Evolutionary conservation across 2,113 vertebrate genomes (phyloP).

Genomic region (Polypterus senegalus): DNA sequence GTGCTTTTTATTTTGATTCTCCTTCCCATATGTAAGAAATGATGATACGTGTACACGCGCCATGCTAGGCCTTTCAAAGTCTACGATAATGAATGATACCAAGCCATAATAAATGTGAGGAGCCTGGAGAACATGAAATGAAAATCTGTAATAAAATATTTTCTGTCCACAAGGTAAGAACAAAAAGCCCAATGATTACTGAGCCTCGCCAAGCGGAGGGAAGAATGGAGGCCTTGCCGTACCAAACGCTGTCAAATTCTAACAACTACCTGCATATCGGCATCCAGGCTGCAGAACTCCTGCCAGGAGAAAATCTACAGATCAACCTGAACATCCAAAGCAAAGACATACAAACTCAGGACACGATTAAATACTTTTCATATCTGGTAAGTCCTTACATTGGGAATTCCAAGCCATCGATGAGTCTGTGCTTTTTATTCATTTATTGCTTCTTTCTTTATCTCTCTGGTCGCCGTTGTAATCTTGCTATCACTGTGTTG

Average conservation of each 20-base stretch:
- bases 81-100: too few relatives aligned
- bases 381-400: slow-evolving; percentile 41
- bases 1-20: too few relatives aligned
- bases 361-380: slow-evolving; percentile 35
- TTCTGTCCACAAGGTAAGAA: slow-evolving; percentile 41
- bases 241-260: slow-evolving; percentile 24
- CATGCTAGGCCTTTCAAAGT: too few relatives aligned
- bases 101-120: too few relatives aligned
- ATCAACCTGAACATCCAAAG: slow-evolving; percentile 29
- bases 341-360: background rate
- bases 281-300: slow-evolving; percentile 18
- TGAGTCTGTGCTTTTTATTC: background rate
- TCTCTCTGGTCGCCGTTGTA: too few relatives aligned
- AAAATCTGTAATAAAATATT: background rate
- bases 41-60: too few relatives aligned
- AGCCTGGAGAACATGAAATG: background rate
- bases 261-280: slow-evolving; percentile 49
- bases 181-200: slow-evolving; percentile 3
- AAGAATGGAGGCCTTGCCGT: slow-evolving; percentile 32
- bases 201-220: slow-evolving; percentile 31
- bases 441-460: too few relatives aligned
- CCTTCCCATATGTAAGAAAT: too few relatives aligned
- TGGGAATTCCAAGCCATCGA: background rate
- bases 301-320: slow-evolving; percentile 26
- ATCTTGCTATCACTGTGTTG: too few relatives aligned